Conservation (phyloP, 2,888 invertebrate genomes). For the Sabatieria punctata region DNA sequence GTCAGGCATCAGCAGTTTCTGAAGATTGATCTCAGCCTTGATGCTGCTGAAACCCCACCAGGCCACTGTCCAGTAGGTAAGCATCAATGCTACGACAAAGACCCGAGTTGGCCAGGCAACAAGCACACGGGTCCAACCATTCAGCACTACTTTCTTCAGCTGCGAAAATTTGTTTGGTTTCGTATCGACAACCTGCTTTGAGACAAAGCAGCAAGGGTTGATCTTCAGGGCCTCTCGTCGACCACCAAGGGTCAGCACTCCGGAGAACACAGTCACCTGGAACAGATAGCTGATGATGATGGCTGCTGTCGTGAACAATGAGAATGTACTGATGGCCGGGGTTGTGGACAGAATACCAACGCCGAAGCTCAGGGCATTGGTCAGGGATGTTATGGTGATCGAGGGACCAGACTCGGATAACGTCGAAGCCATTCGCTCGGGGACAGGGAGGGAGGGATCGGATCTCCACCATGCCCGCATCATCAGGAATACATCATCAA, state of each 20-base stretch:
- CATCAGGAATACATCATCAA: neutral
- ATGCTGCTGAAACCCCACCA: too few species aligned
- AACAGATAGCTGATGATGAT: neutral
- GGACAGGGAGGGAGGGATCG: neutral
- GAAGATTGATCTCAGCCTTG: too few species aligned
- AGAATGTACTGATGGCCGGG: neutral
- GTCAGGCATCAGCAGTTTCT: too few species aligned
- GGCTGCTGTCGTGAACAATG: neutral
- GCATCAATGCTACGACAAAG: too few species aligned
- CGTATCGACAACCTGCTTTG: neutral
- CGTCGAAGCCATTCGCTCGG: neutral
- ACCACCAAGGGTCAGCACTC: neutral
- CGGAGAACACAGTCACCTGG: constrained; percentile 2
- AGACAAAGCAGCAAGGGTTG: neutral
- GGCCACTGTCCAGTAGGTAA: too few species aligned
- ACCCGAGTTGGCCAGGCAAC: too few species aligned
- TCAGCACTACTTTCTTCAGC: too few species aligned
- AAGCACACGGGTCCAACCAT: too few species aligned
- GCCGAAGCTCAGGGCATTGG: neutral
- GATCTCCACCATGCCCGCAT: neutral
- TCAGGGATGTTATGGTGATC: constrained; percentile 4
- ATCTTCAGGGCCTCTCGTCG: neutral
- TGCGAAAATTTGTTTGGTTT: too few species aligned
- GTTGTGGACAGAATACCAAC: neutral
- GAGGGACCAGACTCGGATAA: neutral